Conservation (phyloP, 2,797 vertebrate species). For the Molossus molossus region DNA sequence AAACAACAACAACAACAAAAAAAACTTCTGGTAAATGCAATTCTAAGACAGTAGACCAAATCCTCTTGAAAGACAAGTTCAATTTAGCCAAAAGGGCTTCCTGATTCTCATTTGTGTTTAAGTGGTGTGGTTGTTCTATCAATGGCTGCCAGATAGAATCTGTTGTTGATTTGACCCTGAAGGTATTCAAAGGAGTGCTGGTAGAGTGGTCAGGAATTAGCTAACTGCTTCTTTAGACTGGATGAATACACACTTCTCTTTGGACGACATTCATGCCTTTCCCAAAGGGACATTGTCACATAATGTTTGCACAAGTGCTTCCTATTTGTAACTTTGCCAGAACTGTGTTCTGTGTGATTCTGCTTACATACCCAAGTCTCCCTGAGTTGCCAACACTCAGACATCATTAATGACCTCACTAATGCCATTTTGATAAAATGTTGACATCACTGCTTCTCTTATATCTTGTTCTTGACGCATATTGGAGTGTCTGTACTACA, state of each 20-base stretch:
- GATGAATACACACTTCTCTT: neutral
- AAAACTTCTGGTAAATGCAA: neutral
- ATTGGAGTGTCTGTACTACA: neutral
- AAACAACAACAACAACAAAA: too few species aligned
- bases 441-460: slow-evolving; percentile 65
- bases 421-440: slow-evolving; percentile 67
- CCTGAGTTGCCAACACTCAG: slow-evolving; percentile 47
- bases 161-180: slow-evolving; percentile 33
- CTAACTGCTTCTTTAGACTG: neutral
- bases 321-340: slow-evolving; percentile 63
- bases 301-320: slow-evolving; percentile 74
- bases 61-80: neutral
- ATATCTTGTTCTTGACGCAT: slow-evolving; percentile 62
- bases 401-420: slow-evolving; percentile 73
- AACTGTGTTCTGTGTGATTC: slow-evolving; percentile 12
- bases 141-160: neutral
- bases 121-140: neutral
- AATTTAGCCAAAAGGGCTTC: neutral
- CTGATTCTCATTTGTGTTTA: neutral
- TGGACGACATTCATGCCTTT: neutral
- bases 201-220: neutral
- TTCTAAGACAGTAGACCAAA: slow-evolving; percentile 1
- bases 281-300: slow-evolving; percentile 63
- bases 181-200: neutral
- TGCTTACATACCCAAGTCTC: slow-evolving; percentile 9